phyloP scores from a whole-genome alignment of 2,888 invertebrate species.

The Lepidocyrtoides sp. region DNA sequence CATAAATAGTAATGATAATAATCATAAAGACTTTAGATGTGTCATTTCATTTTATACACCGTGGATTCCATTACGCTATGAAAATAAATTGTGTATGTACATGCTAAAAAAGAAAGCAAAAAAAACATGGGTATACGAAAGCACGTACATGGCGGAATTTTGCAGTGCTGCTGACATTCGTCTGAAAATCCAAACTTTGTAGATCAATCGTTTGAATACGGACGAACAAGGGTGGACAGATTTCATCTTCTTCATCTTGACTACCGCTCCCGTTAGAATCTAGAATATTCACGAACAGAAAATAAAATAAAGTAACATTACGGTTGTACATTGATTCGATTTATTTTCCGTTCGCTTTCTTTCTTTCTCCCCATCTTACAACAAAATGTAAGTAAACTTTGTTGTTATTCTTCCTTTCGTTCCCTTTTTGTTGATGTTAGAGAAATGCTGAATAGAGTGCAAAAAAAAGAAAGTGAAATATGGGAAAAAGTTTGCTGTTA shows the following conservation, averaged over 20 bases:
- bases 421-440: neutral
- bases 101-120: too few species aligned
- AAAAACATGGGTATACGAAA: neutral
- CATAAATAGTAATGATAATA: slow-evolving; percentile 7
- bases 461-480: neutral
- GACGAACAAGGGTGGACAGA: slow-evolving; percentile 81
- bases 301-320: slow-evolving; percentile 31
- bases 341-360: neutral
- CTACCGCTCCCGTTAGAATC: neutral
- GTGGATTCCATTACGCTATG: too few species aligned
- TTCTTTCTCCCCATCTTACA: neutral
- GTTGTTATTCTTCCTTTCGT: neutral
- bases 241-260: slow-evolving; percentile 62
- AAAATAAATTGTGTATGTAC: too few species aligned
- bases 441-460: neutral
- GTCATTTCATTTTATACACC: slow-evolving; percentile 9
- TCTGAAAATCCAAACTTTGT: slow-evolving; percentile 82
- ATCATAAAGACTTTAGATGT: neutral
- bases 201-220: slow-evolving; percentile 83
- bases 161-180: slow-evolving; percentile 53
- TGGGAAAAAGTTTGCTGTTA: slow-evolving; percentile 1
- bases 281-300: neutral
- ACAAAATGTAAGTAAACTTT: neutral
- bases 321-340: too few species aligned
- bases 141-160: slow-evolving; percentile 74